Base-by-base conservation (phyloP, 2,888 invertebrate species). In the Nysson spinosus region DNA sequence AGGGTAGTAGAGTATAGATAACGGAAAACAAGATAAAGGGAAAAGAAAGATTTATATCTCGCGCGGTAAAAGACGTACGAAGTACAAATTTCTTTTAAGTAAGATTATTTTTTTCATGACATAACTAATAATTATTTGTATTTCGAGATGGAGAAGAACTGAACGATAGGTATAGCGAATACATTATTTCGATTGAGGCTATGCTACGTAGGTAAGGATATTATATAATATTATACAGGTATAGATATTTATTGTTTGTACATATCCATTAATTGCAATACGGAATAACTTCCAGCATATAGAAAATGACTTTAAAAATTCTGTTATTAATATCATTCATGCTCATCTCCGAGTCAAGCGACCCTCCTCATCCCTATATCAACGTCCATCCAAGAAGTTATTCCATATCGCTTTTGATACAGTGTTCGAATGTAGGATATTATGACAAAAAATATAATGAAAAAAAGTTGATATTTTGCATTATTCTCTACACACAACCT, bases 241-340 rank as follows among this genome's bases (percentile, higher is more conserved):
- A 68, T 63, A 65, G 40, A 68, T 75, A 73, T 79, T 78, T 79
- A 81, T 80, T 77, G 74, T 79, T 81, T 84, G 80, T 84, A 83
- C 74, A 83, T 83, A 79, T 62, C 43, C 66, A 77, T 71, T 72
- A 76, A 72, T 69, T 40, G 34, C 37, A 47, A 69, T 46, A 16
- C 58, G 58, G 56, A 58, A 62, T 64, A 61, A 60, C 17, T 37
- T 67, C 46, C 55, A 37, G 22, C 30, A 44, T 16, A 40, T 19
- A 20, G 20, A 30, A 30, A 32, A 44, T 40, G 37, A 37, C 49
- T 46, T 20, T 28, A 40, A 49, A 16, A 54, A 55, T 44, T n/a
- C n/a, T n/a, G n/a, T n/a, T 7, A 9, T 34, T 9, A 14, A 34
- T 14, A 34, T 34, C 20, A 34, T 49, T 55, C 30, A 30, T 16